Evolutionary conservation across 37 sponge, comb jelly and placozoan genomes (phyloP).

Genomic region (Bolinopsis microptera): DNA sequence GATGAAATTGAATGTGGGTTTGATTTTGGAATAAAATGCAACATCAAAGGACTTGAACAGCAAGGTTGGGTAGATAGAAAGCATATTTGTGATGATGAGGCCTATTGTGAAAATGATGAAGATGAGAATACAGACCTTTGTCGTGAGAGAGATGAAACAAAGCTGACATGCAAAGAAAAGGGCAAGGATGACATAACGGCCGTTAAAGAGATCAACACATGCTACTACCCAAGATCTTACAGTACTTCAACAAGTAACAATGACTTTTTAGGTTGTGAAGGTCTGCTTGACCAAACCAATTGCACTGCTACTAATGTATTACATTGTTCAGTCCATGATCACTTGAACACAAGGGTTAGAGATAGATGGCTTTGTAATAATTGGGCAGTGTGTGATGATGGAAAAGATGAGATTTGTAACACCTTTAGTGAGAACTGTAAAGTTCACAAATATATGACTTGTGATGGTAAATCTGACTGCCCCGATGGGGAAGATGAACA

Average conservation of each 20-base stretch:
- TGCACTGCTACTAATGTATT: neutral
- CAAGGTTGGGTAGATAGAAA: neutral
- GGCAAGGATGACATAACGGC: neutral
- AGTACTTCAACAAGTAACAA: neutral
- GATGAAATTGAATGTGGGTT: conserved; percentile 7
- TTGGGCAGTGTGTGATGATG: conserved; percentile 16
- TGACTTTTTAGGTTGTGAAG: conserved; percentile 9
- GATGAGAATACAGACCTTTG: neutral
- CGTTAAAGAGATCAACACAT: neutral
- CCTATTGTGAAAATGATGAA: neutral
- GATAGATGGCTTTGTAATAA: conserved; percentile 37
- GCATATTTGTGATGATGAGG: neutral
- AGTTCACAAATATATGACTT: neutral
- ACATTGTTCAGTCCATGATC: neutral
- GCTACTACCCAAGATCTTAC: conserved; percentile 1
- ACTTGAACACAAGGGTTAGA: neutral
- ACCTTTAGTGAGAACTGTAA: neutral
- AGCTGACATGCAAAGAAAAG: neutral
- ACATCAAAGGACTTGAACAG: neutral
- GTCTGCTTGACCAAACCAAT: neutral
- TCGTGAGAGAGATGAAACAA: neutral
- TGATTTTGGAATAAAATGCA: neutral
- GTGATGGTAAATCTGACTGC: neutral
- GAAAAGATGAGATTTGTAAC: neutral
- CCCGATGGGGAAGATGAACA: neutral